Evolutionary conservation across 2,113 vertebrate species (phyloP).

Genomic region (Himantopus leucocephalus): DNA sequence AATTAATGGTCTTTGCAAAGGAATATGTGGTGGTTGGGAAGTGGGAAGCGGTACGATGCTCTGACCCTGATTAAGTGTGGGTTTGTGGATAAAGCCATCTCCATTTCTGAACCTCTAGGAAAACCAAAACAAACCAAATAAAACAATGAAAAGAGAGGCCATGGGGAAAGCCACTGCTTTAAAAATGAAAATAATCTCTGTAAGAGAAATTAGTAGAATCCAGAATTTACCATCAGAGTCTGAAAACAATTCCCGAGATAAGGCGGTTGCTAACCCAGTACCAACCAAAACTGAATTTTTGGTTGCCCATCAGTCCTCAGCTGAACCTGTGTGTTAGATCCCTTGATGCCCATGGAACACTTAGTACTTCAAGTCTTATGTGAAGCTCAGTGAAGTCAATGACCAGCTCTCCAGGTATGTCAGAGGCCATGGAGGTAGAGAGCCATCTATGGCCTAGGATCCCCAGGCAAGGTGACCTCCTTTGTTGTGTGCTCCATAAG

Average conservation of each 20-base stretch:
- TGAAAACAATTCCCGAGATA: background rate
- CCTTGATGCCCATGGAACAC: no score
- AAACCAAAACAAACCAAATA: slow-evolving; percentile 20
- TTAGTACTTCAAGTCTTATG: background rate
- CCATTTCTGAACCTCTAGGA: background rate
- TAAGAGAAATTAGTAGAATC: background rate
- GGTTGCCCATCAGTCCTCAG: background rate
- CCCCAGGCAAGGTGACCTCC: background rate
- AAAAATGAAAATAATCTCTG: background rate
- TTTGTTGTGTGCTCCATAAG: background rate
- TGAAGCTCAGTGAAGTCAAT: background rate
- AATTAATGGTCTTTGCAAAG: background rate
- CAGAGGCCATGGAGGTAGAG: background rate
- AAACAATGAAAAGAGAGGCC: background rate
- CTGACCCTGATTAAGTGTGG: slow-evolving; percentile 10
- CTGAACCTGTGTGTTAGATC: background rate
- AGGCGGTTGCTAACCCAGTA: background rate
- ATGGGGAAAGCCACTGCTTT: background rate
- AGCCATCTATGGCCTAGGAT: background rate
- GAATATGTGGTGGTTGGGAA: background rate
- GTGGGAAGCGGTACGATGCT: background rate
- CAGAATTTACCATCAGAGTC: background rate
- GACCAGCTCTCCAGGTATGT: background rate
- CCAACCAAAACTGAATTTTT: background rate
- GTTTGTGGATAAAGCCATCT: background rate